Percentiles rank a stretch among this genome's conserved stretches.
These are phyloP conservation scores for Mycteria americana DNA, from an alignment of 2,797 vertebrate genomes.

Conservation along the genomic window DNA sequence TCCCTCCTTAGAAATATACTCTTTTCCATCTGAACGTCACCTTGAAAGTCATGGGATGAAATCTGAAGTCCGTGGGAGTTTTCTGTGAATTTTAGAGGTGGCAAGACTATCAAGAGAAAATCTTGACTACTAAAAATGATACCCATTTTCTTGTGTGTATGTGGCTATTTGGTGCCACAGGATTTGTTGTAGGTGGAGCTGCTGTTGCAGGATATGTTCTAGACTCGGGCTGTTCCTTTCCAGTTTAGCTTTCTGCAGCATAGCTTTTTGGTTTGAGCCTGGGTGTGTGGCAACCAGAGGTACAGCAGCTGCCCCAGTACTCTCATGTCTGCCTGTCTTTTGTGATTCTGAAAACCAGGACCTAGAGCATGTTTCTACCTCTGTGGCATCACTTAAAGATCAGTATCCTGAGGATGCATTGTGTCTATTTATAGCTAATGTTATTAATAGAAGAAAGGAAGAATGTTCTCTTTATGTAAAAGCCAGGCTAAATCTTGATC, in stretches of 20 bases:
- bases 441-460: background rate
- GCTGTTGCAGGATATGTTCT: background rate
- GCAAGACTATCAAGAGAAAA: background rate
- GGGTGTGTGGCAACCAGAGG: background rate
- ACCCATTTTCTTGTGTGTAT: background rate
- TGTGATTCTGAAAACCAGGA: background rate
- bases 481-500: background rate
- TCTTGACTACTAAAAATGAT: background rate
- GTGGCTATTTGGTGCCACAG: background rate
- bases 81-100: background rate
- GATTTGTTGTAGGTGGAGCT: background rate
- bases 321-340: background rate
- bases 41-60: background rate
- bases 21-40: background rate
- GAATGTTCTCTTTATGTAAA: background rate
- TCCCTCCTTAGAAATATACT: background rate
- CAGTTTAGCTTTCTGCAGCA: background rate
- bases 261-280: background rate
- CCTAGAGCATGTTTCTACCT: background rate
- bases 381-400: background rate
- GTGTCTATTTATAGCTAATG: background rate
- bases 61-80: background rate
- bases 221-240: background rate
- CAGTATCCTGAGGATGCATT: background rate
- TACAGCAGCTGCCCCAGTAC: background rate